Conservation (phyloP, 2,888 invertebrate species). For the Mimumesa dahlbomi region DNA sequence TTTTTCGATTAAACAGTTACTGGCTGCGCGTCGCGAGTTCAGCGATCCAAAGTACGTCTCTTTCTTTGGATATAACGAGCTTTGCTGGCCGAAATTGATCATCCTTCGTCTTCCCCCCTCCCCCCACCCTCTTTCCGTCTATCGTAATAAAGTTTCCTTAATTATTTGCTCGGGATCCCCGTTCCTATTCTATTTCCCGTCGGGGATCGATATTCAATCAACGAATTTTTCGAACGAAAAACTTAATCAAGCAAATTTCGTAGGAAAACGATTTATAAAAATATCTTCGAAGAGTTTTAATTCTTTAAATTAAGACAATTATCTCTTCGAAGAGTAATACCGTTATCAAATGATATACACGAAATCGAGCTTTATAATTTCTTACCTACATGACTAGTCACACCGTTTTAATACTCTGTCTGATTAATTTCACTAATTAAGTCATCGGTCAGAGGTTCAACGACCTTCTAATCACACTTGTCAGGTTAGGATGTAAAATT, state of each 20-base stretch:
- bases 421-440: too few relatives aligned
- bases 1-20: background rate
- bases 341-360: too few relatives aligned
- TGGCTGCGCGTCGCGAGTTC: background rate
- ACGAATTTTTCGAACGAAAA: constrained; percentile 15
- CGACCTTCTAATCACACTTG: too few relatives aligned
- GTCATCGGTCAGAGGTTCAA: too few relatives aligned
- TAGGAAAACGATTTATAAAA: too few relatives aligned
- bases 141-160: constrained; percentile 45
- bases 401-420: too few relatives aligned
- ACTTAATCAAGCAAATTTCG: constrained; percentile 8
- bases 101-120: constrained; percentile 20
- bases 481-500: too few relatives aligned
- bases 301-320: too few relatives aligned
- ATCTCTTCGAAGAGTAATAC: too few relatives aligned
- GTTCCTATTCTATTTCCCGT: constrained; percentile 3
- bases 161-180: constrained; percentile 32
- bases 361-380: too few relatives aligned
- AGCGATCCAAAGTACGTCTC: background rate
- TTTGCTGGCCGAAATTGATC: constrained; percentile 21
- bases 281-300: too few relatives aligned
- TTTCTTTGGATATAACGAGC: constrained; percentile 19
- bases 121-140: background rate
- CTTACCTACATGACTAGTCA: too few relatives aligned
- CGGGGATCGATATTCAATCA: constrained; percentile 26